phyloP scores from a whole-genome alignment of 2,888 invertebrate species.

The Marronus borbonicus region DNA sequence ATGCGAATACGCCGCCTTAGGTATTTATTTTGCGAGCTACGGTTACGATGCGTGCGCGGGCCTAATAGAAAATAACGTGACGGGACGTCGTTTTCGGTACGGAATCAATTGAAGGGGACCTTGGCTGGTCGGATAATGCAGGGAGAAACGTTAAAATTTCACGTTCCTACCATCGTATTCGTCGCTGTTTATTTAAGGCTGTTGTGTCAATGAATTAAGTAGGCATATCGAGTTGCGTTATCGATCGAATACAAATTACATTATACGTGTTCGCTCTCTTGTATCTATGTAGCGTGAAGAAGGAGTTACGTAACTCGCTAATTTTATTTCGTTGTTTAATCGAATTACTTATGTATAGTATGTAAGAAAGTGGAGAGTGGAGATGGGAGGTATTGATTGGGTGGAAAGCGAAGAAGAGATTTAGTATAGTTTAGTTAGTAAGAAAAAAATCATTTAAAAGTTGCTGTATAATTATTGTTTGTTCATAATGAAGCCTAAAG shows the following conservation, averaged over 20 bases:
- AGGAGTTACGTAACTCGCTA: too few relatives aligned
- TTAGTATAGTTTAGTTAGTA: too few relatives aligned
- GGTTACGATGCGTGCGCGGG: not conserved
- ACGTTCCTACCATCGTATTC: not conserved
- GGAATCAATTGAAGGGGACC: constrained; percentile 25
- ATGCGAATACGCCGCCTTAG: not conserved
- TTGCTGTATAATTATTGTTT: too few relatives aligned
- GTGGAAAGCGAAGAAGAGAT: too few relatives aligned
- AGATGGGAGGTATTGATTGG: too few relatives aligned
- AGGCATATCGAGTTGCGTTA: constrained; percentile 5
- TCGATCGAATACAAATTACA: constrained; percentile 23
- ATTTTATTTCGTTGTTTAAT: too few relatives aligned
- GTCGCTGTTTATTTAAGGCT: constrained; percentile 7
- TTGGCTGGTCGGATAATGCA: not conserved
- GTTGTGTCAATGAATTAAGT: constrained; percentile 22
- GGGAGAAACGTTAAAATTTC: constrained; percentile 12
- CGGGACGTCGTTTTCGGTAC: constrained; percentile 17
- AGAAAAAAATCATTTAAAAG: too few relatives aligned
- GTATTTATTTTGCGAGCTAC: constrained; percentile 9
- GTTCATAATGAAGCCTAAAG: too few relatives aligned
- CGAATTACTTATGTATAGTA: too few relatives aligned
- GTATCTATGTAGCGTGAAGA: too few relatives aligned
- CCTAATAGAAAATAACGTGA: constrained; percentile 23
- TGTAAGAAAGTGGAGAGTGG: too few relatives aligned
- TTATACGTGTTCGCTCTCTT: not conserved